These are phyloP conservation scores for Hydropotes inermis DNA, from an alignment of 2,113 vertebrate species.

Conservation along the genomic window DNA sequence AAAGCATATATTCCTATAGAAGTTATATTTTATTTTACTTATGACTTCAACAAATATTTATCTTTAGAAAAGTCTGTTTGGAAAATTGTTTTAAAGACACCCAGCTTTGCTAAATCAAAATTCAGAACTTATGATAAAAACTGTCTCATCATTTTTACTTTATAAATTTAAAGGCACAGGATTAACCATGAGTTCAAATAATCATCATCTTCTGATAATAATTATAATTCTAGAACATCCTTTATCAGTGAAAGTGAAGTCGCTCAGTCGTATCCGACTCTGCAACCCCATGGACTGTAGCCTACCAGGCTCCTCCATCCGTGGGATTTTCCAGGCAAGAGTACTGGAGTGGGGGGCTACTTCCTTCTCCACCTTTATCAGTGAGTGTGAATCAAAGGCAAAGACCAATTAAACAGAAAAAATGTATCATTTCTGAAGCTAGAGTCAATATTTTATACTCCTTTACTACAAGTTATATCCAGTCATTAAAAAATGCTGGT, in stretches of 20 bases:
- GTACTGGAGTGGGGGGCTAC: no score
- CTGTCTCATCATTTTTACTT: not conserved
- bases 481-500: not conserved
- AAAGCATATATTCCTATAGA: not conserved
- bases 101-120: not conserved
- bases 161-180: not conserved
- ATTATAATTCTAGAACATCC: not conserved
- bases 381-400: constrained; percentile 1
- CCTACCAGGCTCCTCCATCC: no score
- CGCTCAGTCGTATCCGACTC: no score
- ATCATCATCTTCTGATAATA: not conserved
- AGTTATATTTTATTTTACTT: constrained; percentile 26
- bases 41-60: constrained; percentile 29
- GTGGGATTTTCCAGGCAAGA: no score
- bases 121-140: not conserved
- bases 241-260: not conserved
- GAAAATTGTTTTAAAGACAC: not conserved
- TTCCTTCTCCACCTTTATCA: not conserved
- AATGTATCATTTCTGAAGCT: not conserved
- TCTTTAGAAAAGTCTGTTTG: constrained; percentile 8
- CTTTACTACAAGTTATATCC: not conserved
- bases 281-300: no score
- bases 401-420: constrained; percentile 18
- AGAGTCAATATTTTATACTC: constrained; percentile 21
- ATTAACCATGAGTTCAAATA: constrained; percentile 19